These are phyloP conservation scores for Busseola fusca DNA, from an alignment of 2,888 invertebrate species.

Conservation along the genomic window DNA sequence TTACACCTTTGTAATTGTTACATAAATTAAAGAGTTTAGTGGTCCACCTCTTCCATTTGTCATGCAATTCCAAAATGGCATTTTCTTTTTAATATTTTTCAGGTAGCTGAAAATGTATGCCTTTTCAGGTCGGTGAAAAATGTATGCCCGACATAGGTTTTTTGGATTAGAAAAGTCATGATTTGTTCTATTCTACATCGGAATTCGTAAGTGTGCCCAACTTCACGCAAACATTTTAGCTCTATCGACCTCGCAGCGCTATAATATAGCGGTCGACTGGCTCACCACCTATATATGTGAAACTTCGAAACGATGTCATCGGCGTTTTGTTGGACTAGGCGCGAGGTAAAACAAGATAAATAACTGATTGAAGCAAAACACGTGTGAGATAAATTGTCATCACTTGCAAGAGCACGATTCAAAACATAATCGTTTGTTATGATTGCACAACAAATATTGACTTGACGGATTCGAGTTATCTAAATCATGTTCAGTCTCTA, in stretches of 20 bases:
- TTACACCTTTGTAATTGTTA: constrained; percentile 21
- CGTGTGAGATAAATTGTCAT: not conserved
- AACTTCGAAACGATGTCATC: constrained; percentile 10
- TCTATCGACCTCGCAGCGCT: constrained; percentile 4
- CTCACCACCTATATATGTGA: constrained; percentile 26
- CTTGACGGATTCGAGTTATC: not conserved
- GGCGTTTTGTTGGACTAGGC: constrained; percentile 1
- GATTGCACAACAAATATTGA: constrained; percentile 8
- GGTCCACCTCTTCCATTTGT: too few relatives aligned
- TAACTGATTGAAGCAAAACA: not conserved
- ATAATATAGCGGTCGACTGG: constrained; percentile 5
- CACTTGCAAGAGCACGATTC: too few relatives aligned
- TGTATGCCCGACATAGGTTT: not conserved
- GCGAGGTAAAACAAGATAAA: not conserved
- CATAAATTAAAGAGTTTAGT: not conserved
- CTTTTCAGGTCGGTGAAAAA: not conserved
- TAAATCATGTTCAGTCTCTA: too few relatives aligned
- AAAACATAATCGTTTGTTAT: too few relatives aligned
- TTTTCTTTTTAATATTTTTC: not conserved
- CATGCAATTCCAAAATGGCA: too few relatives aligned
- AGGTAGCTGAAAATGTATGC: too few relatives aligned
- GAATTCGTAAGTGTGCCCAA: constrained; percentile 12
- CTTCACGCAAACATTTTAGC: constrained; percentile 17
- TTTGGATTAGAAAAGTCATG: not conserved
- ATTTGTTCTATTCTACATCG: not conserved